Base-by-base conservation (phyloP, 2,888 invertebrate genomes). In the Synanthedon tipuliformis region DNA sequence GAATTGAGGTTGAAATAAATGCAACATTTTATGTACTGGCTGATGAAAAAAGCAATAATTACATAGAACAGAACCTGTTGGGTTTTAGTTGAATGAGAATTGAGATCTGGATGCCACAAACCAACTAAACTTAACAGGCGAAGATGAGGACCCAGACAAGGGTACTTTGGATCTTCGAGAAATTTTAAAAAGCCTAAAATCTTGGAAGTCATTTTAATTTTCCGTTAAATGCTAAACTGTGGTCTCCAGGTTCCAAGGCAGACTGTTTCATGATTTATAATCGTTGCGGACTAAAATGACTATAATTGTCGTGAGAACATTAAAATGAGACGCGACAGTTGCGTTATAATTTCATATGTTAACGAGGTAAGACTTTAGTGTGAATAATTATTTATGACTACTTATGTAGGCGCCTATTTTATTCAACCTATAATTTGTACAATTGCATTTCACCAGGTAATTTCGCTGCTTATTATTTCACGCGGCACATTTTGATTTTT, bases 111-210 rank as follows among this genome's bases (percentile, higher is more conserved):
- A 51, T 73, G 70, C 77, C 75, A 79, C 7, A 78, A 55, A 1
- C 81, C 81, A 8, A 61, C 61, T 1, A 69, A 57, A 2, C 57
- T 59, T 5, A 80, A 55, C 1, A 76, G 52, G 15, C 68, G 61
- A 1, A 81, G 61, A 56, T 77, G 70, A 3, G 75, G 76, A 1
- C 78, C 78, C 1, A 78, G 57, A 3, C 77, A 75, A 3, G 80
- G 80, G 49, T 79, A 60, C 5, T 57, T 58, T 3, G 71, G 59
- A 50, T 79, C 65, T 58, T 78, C 74, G 2, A 77, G 58, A 52
- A 61, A 60, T 1, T 59, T 61, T 0, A 70, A 50, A 15, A 71
- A 18, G 13, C 56, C 61, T 7, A 51, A 51, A 23, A 56, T 11
- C 3, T 50, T 45, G 49, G 41, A 51, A 15, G 34, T 34, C 34